A percentile compares a stretch with the other conserved stretches of the same genome.
phyloP scores from a whole-genome alignment of 2,888 invertebrate species.

The Drosophila kambysellisi region DNA sequence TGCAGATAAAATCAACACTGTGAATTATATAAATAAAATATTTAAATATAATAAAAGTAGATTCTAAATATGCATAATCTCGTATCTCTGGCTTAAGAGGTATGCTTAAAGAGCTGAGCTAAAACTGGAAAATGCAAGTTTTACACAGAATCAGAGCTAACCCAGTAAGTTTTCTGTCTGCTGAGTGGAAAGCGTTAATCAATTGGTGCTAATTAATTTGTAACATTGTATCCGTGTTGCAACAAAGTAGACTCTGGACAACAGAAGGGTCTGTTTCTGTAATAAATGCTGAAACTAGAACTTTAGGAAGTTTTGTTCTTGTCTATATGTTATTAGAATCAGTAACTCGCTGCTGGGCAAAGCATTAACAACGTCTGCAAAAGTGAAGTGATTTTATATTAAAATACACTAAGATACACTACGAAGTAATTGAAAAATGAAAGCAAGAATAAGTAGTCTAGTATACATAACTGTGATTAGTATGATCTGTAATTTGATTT shows the following conservation, averaged over 20 bases:
- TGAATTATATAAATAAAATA: not conserved
- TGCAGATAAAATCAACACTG: not conserved
- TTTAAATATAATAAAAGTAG: not conserved
- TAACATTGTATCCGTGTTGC: conserved; percentile 53
- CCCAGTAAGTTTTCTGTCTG: conserved; percentile 25
- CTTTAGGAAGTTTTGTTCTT: conserved; percentile 19
- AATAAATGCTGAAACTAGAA: conserved; percentile 47
- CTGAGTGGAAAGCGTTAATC: conserved; percentile 44
- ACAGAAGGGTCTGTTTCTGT: conserved; percentile 5
- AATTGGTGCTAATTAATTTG: conserved; percentile 74
- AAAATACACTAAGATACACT: not conserved
- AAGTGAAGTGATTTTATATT: conserved; percentile 5
- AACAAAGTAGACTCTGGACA: conserved; percentile 9
- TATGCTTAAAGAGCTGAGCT: conserved; percentile 4
- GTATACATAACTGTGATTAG: conserved; percentile 21
- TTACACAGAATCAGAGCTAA: conserved; percentile 57
- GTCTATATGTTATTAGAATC: conserved; percentile 27
- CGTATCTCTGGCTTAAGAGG: too few relatives aligned
- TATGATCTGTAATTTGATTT: conserved; percentile 22
- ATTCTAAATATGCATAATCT: not conserved
- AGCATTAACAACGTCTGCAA: conserved; percentile 54
- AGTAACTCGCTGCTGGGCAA: conserved; percentile 49
- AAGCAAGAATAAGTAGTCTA: conserved; percentile 13
- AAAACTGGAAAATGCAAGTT: conserved; percentile 73
- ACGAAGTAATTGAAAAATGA: conserved; percentile 35